Base-by-base conservation (phyloP, 1,140 invertebrate species). In the Pteromalus puparum region DNA sequence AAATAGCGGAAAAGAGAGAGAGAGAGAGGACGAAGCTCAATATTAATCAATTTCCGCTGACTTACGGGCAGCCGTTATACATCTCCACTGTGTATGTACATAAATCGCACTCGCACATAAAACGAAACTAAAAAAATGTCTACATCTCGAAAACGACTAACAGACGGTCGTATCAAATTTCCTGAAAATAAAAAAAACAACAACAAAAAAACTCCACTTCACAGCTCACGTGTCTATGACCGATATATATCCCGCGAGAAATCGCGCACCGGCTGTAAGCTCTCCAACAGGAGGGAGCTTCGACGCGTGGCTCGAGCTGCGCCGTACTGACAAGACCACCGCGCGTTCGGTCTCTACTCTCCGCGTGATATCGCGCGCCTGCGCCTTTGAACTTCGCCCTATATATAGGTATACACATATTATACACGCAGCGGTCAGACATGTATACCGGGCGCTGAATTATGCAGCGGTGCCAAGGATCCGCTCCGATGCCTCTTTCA, bases 221-320 rank as follows among this genome's bases (percentile, higher is more conserved):
- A 61, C 53, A 21, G 53, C 53, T 61, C 53, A 61, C 53, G 53
- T 61, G 53, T 61, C 6, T 34, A 5, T 0, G 30, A 34, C 30
- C 30, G 30, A 34, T 34, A 0, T 34, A 5, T 34, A 34, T 34
- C 30, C 4, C 18, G 4, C 15, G 48, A 46, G 10, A 48, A 48
- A 48, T 4, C 46, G 46, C 46, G 46, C 46, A 18, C 21, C 53
- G 53, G 4, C 6, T 18, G 10, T 48, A 12, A 18, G 48, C 53
- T 61, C 18, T 6, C 0, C 21, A 18, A n/a, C 15, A 6, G 18
- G 53, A 61, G 4, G 18, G 53, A 61, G 53, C 21, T 61, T 1
- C 67, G 26, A 80, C 67, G n/a, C 77, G 77, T 12, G 10, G 65
- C 77, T 80, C 30, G 77, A 18, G 38, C 77, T 42, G 38, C 61